A percentile compares a stretch with the other conserved stretches of the same genome.
Conservation (phyloP, 2,797 vertebrate genomes). For the Pelodytes ibericus region DNA sequence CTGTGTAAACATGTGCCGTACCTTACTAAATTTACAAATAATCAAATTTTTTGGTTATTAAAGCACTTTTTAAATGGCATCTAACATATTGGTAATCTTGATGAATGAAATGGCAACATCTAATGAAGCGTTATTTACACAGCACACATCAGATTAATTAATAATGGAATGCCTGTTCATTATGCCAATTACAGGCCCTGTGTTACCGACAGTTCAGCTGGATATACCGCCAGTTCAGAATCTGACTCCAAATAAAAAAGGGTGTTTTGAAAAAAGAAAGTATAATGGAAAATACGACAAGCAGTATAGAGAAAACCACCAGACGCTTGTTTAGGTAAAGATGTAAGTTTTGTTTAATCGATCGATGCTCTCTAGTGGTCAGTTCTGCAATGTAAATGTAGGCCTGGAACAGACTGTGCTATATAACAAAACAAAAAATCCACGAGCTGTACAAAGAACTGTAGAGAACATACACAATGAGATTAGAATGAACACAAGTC, state of each 20-base stretch:
- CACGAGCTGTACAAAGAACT: no score
- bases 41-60: slow-evolving; percentile 30
- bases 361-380: not conserved
- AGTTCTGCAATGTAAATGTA: not conserved
- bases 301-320: no score
- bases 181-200: slow-evolving; percentile 18
- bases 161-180: slow-evolving; percentile 16
- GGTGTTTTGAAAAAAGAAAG: no score
- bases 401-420: no score
- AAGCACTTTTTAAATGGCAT: slow-evolving; percentile 28
- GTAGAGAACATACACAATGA: no score
- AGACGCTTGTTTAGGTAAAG: not conserved
- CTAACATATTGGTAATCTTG: slow-evolving; percentile 25
- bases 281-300: no score
- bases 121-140: no score
- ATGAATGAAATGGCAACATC: slow-evolving; percentile 32
- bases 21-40: slow-evolving; percentile 10
- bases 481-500: no score
- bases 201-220: no score
- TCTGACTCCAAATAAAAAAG: no score
- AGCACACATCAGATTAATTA: slow-evolving; percentile 27
- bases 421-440: no score
- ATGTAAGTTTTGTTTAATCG: not conserved
- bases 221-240: no score
- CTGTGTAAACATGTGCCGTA: slow-evolving; percentile 26